A percentile compares a stretch with the other conserved stretches of the same genome.
These are phyloP conservation scores for Ianthella basta DNA, from an alignment of 37 sponge, comb jelly and placozoan genomes.

Conservation along the genomic window DNA sequence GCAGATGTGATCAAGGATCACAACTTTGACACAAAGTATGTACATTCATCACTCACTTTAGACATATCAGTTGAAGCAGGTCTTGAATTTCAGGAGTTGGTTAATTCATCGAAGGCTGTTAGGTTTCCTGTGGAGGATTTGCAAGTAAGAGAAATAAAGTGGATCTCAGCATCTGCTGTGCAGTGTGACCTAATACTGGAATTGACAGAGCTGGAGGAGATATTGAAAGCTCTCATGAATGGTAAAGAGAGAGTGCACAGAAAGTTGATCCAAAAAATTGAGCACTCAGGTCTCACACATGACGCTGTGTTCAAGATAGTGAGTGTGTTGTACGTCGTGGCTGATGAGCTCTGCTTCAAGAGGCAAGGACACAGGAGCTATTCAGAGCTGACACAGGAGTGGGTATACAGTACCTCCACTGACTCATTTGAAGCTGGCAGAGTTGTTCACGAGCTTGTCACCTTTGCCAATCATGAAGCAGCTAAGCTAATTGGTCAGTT, in stretches of 20 bases:
- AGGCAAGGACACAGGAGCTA: slow-evolving; percentile 12
- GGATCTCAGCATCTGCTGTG: too few relatives aligned
- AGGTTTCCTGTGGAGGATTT: neutral
- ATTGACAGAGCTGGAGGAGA: too few relatives aligned
- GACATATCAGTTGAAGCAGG: too few relatives aligned
- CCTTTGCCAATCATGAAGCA: slow-evolving; percentile 58
- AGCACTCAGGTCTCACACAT: too few relatives aligned
- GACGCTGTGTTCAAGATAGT: too few relatives aligned
- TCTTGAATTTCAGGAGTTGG: neutral
- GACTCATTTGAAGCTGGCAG: slow-evolving; percentile 48
- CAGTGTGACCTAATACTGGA: too few relatives aligned
- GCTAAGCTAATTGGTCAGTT: slow-evolving; percentile 36
- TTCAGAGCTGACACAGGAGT: neutral
- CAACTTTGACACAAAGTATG: neutral
- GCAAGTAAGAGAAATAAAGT: too few relatives aligned
- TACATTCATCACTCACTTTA: too few relatives aligned
- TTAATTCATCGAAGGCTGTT: neutral
- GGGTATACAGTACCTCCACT: too few relatives aligned
- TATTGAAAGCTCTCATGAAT: too few relatives aligned
- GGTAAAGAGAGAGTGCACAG: too few relatives aligned
- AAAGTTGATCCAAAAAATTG: too few relatives aligned
- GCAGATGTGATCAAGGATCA: neutral
- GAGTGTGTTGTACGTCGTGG: neutral
- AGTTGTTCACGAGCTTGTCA: slow-evolving; percentile 67
- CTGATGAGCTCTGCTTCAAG: neutral